Evolutionary conservation across 2,888 invertebrate genomes (phyloP).

Genomic region (Venusia cambrica): DNA sequence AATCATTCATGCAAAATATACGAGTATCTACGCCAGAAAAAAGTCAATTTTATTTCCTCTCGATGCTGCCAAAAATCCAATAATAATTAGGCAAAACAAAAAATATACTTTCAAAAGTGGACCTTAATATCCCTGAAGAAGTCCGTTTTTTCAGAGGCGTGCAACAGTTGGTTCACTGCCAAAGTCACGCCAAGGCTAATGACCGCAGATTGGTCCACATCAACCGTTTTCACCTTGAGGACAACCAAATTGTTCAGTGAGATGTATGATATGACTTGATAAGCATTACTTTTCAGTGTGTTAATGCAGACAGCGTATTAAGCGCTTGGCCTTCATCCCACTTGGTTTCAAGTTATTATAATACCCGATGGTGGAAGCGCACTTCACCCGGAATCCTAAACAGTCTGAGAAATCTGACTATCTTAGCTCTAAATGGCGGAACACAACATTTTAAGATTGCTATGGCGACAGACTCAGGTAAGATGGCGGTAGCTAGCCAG

Average conservation of each 20-base stretch:
- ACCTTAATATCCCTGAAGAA: constrained; percentile 18
- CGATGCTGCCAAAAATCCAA: constrained; percentile 23
- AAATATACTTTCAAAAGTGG: constrained; percentile 8
- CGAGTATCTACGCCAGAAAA: constrained; percentile 15
- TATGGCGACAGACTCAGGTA: too few relatives aligned
- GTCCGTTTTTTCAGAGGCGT: constrained; percentile 22
- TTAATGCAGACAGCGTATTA: too few relatives aligned
- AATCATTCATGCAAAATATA: too few relatives aligned
- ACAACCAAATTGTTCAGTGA: constrained; percentile 24
- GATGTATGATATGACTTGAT: not conserved
- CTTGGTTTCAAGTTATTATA: too few relatives aligned
- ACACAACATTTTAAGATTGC: too few relatives aligned
- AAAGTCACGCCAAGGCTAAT: constrained; percentile 52
- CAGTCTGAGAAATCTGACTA: too few relatives aligned
- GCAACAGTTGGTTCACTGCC: constrained; percentile 45
- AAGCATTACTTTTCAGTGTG: too few relatives aligned
- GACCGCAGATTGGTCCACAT: constrained; percentile 41
- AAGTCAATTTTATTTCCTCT: constrained; percentile 26
- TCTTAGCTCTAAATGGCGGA: too few relatives aligned
- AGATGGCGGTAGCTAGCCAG: too few relatives aligned
- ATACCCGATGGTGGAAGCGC: too few relatives aligned
- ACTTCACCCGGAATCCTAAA: too few relatives aligned
- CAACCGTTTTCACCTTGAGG: constrained; percentile 45
- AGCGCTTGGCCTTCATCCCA: too few relatives aligned
- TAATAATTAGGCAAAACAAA: constrained; percentile 12